These are phyloP conservation scores for Steinernema carpocapsae DNA, from an alignment of 2,888 invertebrate genomes.

Conservation along the genomic window DNA sequence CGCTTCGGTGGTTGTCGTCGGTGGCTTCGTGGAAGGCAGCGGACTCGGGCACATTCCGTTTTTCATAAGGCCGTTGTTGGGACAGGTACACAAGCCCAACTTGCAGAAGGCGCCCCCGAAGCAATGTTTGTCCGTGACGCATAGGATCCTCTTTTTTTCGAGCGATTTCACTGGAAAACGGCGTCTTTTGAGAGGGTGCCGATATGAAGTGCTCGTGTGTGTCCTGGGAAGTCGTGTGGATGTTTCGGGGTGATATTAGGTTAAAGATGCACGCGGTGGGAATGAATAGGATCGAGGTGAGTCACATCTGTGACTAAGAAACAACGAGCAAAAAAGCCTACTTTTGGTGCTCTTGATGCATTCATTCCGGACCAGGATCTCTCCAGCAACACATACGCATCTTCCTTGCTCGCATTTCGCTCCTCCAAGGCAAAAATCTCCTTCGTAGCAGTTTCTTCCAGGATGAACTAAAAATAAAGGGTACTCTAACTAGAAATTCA, in stretches of 20 bases:
- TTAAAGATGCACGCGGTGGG: neutral
- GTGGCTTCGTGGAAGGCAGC: slow-evolving; percentile 4
- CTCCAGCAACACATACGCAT: slow-evolving; percentile 46
- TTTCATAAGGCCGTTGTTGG: slow-evolving; percentile 40
- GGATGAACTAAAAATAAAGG: slow-evolving; percentile 39
- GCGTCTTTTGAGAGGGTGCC: neutral
- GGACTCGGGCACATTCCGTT: slow-evolving; percentile 40
- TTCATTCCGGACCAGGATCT: neutral
- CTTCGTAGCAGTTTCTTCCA: slow-evolving; percentile 39
- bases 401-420: slow-evolving; percentile 42
- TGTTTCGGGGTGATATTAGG: neutral
- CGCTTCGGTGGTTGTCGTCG: slow-evolving; percentile 6
- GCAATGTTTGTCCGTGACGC: slow-evolving; percentile 40
- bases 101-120: slow-evolving; percentile 46
- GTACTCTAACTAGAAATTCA: neutral
- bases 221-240: neutral
- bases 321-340: neutral
- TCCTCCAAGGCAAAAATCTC: slow-evolving; percentile 43
- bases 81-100: slow-evolving; percentile 43
- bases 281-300: neutral
- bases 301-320: too few relatives aligned
- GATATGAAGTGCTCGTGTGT: too few relatives aligned
- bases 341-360: slow-evolving; percentile 21
- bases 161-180: slow-evolving; percentile 9
- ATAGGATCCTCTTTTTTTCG: slow-evolving; percentile 22